Percentiles rank a stretch among this genome's conserved stretches.
Conservation (phyloP, 2,888 invertebrate genomes). For the Xestoiulus laeticollis region DNA sequence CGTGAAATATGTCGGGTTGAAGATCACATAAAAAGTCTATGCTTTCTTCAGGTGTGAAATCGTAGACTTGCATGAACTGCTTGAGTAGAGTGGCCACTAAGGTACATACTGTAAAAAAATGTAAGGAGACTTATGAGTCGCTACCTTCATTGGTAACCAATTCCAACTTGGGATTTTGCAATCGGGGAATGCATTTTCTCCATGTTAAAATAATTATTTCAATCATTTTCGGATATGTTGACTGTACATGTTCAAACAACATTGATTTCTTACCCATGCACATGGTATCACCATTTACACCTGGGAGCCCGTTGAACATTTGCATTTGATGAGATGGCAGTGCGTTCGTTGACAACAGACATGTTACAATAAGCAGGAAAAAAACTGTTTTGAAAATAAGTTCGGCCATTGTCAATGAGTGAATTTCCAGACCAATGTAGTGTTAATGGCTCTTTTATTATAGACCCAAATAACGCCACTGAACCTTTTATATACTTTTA, state of each 20-base stretch:
- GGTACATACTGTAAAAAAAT: background rate
- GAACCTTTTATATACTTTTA: background rate
- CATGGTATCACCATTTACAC: background rate
- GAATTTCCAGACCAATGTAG: too few relatives aligned
- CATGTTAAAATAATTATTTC: background rate
- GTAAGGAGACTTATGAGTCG: background rate
- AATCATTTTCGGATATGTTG: too few relatives aligned
- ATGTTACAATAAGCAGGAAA: background rate
- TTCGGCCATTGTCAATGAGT: background rate
- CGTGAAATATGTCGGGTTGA: slow-evolving; percentile 7
- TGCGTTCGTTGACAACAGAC: background rate
- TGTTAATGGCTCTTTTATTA: background rate
- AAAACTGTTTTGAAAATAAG: background rate
- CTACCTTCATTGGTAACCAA: background rate
- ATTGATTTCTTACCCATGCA: slow-evolving; percentile 23
- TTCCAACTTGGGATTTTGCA: background rate
- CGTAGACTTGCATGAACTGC: slow-evolving; percentile 47
- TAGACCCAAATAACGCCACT: too few relatives aligned
- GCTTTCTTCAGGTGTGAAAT: slow-evolving; percentile 13
- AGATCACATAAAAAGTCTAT: slow-evolving; percentile 47
- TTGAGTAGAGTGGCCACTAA: background rate
- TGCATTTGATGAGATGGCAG: background rate
- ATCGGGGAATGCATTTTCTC: background rate
- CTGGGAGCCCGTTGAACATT: background rate
- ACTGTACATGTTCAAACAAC: too few relatives aligned